Evolutionary conservation across 2,797 vertebrate species (phyloP), one percentile per base, ranked within the genome.

Genomic region (Sarcoramphus papa): DNA sequence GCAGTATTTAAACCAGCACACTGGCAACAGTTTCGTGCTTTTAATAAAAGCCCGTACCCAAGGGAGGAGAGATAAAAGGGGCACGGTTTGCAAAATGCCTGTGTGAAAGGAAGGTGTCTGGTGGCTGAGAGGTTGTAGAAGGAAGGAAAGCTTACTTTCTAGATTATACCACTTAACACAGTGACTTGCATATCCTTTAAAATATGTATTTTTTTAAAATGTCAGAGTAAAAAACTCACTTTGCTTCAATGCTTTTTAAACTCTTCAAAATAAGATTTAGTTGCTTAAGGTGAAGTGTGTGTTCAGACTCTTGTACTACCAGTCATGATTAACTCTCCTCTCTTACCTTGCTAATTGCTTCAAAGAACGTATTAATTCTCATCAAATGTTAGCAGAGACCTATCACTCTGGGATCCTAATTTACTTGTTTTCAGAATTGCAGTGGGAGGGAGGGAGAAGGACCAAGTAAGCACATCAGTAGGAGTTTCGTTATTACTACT

Each of bases 11-110:
- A 95, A 94, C 62, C 45, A 63, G 93, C 79, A 45, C 21, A 9
- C 83, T 86, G 92, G 93, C 94, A 96, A 88, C 78, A 83, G 89
- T 70, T 88, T 40, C 80, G 47, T 7, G 19, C 63, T 75, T 41
- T 82, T 65, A 85, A 59, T 72, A 75, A 89, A 79, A 86, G 67
- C 33, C n/a, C 2, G 9, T 81, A 41, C 75, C 47, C 40, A 48
- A 45, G 93, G 56, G 84, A 94, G 63, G n/a, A 64, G 73, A 85
- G 92, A 62, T 7, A 33, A 87, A 69, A 78, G 68, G 63, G 68
- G n/a, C 37, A 53, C 0, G 0, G 48, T 64, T 78, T 4, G 14
- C 56, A 48, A 45, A 85, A 64, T 8, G 51, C 47, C 25, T 31
- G 25, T 82, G 77, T 37, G 22, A 57, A 63, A 57, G 56, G 59